Conservation (phyloP, 2,797 vertebrate genomes). For the Fistularia commersonii region DNA sequence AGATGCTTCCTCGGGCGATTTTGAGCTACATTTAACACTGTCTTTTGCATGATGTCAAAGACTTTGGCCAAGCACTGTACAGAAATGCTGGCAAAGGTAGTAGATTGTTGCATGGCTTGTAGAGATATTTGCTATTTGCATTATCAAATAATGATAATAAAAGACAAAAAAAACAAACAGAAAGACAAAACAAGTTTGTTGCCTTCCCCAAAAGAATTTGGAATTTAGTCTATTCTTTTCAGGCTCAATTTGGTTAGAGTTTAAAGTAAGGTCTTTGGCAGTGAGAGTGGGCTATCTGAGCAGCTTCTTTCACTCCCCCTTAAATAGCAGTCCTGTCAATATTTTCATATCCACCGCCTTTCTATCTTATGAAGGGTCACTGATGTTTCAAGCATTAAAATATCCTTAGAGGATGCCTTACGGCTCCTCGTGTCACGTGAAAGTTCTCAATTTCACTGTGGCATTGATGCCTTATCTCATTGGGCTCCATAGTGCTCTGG, state of each 20-base stretch:
- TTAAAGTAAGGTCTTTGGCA: constrained; percentile 63
- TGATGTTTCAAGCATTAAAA: constrained; percentile 57
- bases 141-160: constrained; percentile 23
- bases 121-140: constrained; percentile 14
- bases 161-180: constrained; percentile 11
- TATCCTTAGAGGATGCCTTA: constrained; percentile 63
- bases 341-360: constrained; percentile 56
- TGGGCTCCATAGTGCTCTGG: constrained; percentile 42
- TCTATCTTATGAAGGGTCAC: constrained; percentile 61
- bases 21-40: constrained; percentile 73
- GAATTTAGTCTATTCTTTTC: constrained; percentile 38
- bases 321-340: constrained; percentile 60
- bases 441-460: constrained; percentile 58
- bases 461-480: constrained; percentile 58
- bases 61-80: constrained; percentile 45
- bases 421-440: constrained; percentile 59
- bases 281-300: constrained; percentile 49
- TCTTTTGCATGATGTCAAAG: constrained; percentile 72
- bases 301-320: constrained; percentile 39
- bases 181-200: constrained; percentile 10
- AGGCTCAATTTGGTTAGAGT: constrained; percentile 49
- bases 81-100: constrained; percentile 52
- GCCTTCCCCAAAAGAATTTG: constrained; percentile 28
- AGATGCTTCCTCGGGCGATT: constrained; percentile 66
- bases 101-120: constrained; percentile 21